Evolutionary conservation across 2,888 invertebrate genomes (phyloP).

Genomic region (Teinopalpus imperialis): DNA sequence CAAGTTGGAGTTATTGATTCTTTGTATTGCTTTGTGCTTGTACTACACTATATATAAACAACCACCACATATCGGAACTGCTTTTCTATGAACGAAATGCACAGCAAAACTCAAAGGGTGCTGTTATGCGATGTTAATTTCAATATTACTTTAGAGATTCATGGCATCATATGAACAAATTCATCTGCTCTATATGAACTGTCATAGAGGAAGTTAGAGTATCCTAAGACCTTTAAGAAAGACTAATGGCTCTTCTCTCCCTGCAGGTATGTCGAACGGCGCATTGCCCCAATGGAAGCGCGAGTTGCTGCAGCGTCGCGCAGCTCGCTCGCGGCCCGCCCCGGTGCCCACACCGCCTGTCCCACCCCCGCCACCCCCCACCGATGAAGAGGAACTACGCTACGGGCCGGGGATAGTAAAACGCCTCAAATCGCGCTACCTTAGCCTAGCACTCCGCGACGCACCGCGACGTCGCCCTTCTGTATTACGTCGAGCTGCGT

Average conservation of each 20-base stretch:
- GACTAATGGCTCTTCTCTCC: constrained; percentile 18
- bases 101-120: too few relatives aligned
- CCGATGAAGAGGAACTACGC: constrained; percentile 87
- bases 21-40: too few relatives aligned
- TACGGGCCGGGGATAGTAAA: constrained; percentile 97
- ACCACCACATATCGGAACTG: too few relatives aligned
- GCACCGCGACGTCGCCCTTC: constrained; percentile 85
- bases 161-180: too few relatives aligned
- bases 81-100: too few relatives aligned
- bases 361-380: constrained; percentile 50
- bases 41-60: too few relatives aligned
- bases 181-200: too few relatives aligned
- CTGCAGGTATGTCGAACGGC: constrained; percentile 68
- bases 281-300: constrained; percentile 91
- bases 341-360: constrained; percentile 42
- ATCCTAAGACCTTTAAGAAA: too few relatives aligned
- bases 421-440: constrained; percentile 91
- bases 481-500: constrained; percentile 90
- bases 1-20: too few relatives aligned
- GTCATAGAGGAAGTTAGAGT: too few relatives aligned
- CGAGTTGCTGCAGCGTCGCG: constrained; percentile 89
- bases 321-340: constrained; percentile 61
- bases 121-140: too few relatives aligned
- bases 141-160: too few relatives aligned
- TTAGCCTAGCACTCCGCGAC: constrained; percentile 92